Base-by-base conservation (phyloP, 2,113 vertebrate genomes). In the Sceloporus tristichus region DNA sequence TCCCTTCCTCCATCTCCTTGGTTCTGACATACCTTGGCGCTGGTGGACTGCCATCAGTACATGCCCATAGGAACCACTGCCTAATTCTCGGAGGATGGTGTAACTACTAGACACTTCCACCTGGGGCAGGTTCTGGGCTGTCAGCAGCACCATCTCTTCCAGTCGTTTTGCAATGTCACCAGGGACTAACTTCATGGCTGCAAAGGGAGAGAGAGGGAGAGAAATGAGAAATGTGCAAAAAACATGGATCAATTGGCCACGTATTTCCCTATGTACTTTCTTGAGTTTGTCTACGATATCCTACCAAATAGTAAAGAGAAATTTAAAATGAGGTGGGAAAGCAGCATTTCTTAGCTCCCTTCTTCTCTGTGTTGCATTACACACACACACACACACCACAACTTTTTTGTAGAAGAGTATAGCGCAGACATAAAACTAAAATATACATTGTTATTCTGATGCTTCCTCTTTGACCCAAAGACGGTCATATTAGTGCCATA, bases 31-130 rank as follows among this genome's bases (percentile, higher is more conserved):
- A 98, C 98, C 98, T 96, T 96, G 96, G 81, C 93, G 96, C 84
- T 94, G 97, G 94, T 98, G 98, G 54, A 97, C 94, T 5, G 98
- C 98, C 42, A 98, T 94, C 93, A 98, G 96, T 89, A 98, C 98
- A 14, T 98, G 97, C 77, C 98, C 98, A 0, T 98, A 98, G 19
- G 98, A 97, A 66, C 98, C 98, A 0, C 98, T 96, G 75, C 98
- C 98, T 27, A 98, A 95, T 80, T 97, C 96, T 85, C 97, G 97
- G 85, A 98, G 88, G 91, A 98, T 95, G 75, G 94, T 95, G 79
- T 98, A 98, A 92, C 96, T 97, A 70, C 96, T 93, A 0, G 97
- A 94, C 23, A 98, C 97, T 88, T 97, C 96, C 85, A 98, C 93
- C 0, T 85, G 92, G 78, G 95, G 89, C 92, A 98, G 94, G 87